Evolutionary conservation across 1,140 invertebrate species (phyloP), one percentile per base, ranked within the genome.

Genomic region (Drosophila triauraria): DNA sequence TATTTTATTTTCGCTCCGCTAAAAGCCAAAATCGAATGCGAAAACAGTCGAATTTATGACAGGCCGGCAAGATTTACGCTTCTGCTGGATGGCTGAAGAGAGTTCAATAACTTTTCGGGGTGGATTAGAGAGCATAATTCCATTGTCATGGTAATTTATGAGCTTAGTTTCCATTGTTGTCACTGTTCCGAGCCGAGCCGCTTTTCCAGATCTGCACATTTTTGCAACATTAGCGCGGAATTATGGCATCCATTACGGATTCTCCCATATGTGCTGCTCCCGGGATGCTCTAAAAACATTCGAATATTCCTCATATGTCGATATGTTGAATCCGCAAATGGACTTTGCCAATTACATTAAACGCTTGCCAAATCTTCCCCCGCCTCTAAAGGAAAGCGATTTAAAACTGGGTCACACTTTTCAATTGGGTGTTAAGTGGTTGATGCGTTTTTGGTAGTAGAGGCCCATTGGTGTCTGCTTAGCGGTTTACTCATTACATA

Each of bases 391-490:
- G 10, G 32, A 76, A 76, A 63, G 68, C 40, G 17, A 57, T 74
- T 78, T 68, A 17, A 68, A 82, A 82, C 58, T 82, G 79, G 79
- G 79, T 82, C 79, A 82, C 51, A 58, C 43, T 54, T 78, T 78
- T 74, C 47, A 82, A 82, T 82, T 63, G 68, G 69, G 79, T 82
- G 79, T 65, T 82, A 82, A 82, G 69, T 80, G 78, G 32, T 80
- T 63, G 30, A 57, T 51, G 35, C 40, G 68, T 7, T 50, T 67
- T 74, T 74, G 57, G 46, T 20, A 27, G 27, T 43, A 15, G 27
- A 47, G 23, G 35, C 20, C 38, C 25, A 12, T 17, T 44, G 63
- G 35, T 50, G 70, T 30, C 35, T 58, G 42, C 48, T 75, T 57
- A 75, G 44, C 38, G 43, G 60, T 59, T 48, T 58, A 32, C 50